These are phyloP conservation scores for Catharus minimus DNA, from an alignment of 2,113 vertebrate genomes.

Conservation along the genomic window DNA sequence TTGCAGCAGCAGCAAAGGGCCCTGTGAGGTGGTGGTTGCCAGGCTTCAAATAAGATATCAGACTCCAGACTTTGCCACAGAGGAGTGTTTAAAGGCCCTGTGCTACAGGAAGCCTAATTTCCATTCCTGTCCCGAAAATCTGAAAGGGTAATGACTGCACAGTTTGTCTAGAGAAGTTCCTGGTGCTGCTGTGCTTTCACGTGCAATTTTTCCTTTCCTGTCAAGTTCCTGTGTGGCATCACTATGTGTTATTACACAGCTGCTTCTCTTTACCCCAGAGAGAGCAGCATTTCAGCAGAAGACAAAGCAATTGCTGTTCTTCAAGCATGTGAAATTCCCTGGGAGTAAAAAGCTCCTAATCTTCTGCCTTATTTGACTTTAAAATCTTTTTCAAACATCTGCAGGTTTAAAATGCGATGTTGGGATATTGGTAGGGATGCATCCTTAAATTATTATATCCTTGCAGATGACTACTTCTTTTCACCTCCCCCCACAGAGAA, in stretches of 20 bases:
- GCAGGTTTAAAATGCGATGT: neutral
- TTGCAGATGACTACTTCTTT: neutral
- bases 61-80: neutral
- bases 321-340: neutral
- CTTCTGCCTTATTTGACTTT: slow-evolving; percentile 44
- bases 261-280: slow-evolving; percentile 11
- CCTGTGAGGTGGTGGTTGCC: neutral
- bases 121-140: neutral
- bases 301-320: slow-evolving; percentile 40
- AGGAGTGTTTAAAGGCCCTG: neutral
- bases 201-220: slow-evolving; percentile 5
- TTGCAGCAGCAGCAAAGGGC: neutral
- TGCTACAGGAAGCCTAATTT: neutral
- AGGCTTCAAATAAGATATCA: slow-evolving; percentile 42
- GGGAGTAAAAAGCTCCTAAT: neutral
- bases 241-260: slow-evolving; percentile 8
- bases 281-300: slow-evolving; percentile 19
- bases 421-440: neutral
- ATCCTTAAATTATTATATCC: neutral
- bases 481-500: neutral
- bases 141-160: neutral
- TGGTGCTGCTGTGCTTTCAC: neutral
- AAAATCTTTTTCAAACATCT: slow-evolving; percentile 26
- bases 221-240: slow-evolving; percentile 20
- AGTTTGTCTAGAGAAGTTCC: neutral